A percentile compares a stretch with the other conserved stretches of the same genome.
phyloP scores from a whole-genome alignment of 2,113 vertebrate species.

The Sylvilagus bachmani region DNA sequence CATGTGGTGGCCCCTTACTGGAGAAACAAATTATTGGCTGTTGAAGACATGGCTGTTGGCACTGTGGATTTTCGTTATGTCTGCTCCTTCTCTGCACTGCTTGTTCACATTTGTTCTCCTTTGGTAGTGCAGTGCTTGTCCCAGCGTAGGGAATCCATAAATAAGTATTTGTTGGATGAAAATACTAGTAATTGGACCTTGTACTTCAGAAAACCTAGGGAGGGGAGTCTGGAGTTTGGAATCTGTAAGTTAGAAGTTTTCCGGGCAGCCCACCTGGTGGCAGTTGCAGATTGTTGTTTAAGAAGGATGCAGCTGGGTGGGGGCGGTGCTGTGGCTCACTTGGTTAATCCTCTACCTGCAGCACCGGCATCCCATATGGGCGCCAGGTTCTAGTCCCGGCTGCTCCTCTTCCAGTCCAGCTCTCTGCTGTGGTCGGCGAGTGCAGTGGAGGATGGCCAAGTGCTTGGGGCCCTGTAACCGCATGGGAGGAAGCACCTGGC shows the following conservation, averaged over 20 bases:
- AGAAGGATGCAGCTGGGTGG: neutral
- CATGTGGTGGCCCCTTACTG: fast-evolving
- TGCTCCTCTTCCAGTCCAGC: too few species aligned
- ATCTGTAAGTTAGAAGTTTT: neutral
- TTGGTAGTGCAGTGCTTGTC: neutral
- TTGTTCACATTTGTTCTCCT: neutral
- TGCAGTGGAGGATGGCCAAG: too few species aligned
- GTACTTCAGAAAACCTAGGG: neutral
- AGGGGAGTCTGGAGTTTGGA: neutral
- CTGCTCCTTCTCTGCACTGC: neutral
- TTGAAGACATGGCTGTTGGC: neutral
- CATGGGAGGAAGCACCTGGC: too few species aligned
- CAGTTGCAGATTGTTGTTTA: neutral
- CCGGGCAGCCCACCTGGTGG: neutral
- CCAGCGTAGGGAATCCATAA: neutral
- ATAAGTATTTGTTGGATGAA: neutral
- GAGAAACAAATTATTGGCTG: too few species aligned
- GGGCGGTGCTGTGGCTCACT: too few species aligned
- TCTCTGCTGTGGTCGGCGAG: too few species aligned
- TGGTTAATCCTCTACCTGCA: too few species aligned
- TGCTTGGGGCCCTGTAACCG: too few species aligned
- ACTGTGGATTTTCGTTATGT: neutral
- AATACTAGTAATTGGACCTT: neutral
- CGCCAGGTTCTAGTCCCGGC: too few species aligned
- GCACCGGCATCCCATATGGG: too few species aligned